Conservation (phyloP, 2,113 vertebrate species). For the Calidris pygmaea region DNA sequence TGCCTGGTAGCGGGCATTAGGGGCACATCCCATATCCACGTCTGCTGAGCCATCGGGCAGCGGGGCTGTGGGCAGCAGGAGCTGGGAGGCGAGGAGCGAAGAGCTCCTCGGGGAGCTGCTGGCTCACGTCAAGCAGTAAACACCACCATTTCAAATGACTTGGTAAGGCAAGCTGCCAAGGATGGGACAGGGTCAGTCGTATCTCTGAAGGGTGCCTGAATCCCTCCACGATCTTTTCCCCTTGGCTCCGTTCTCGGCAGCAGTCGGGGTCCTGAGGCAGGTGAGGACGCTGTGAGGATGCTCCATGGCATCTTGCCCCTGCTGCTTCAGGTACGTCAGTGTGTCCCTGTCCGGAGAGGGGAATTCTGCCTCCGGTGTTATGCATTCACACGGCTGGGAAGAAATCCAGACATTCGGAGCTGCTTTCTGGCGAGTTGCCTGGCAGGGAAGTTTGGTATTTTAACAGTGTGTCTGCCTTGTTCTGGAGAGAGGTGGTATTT, state of each 20-base stretch:
- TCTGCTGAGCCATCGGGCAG: not conserved
- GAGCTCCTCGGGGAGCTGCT: not conserved
- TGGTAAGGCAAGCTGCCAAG: not conserved
- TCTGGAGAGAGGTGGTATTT: not conserved
- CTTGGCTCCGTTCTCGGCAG: rapidly evolving
- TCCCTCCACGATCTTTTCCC: rapidly evolving
- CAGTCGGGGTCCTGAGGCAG: rapidly evolving
- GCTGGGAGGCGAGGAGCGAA: rapidly evolving
- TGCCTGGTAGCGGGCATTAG: rapidly evolving
- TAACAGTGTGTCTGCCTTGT: not conserved
- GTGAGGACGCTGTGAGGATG: rapidly evolving
- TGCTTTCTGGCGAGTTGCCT: not conserved
- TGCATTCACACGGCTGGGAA: rapidly evolving
- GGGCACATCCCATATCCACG: not conserved
- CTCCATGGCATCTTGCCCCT: rapidly evolving
- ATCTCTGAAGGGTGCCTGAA: not conserved
- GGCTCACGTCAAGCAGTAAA: rapidly evolving
- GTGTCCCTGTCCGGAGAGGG: rapidly evolving
- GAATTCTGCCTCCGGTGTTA: rapidly evolving
- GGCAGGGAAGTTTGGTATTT: not conserved
- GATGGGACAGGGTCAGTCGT: not conserved
- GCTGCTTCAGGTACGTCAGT: rapidly evolving
- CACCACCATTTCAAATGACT: not conserved
- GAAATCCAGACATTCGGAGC: not conserved
- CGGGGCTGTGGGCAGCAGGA: not conserved